Conservation (phyloP, 2,113 vertebrate species). For the Morone chrysops region DNA sequence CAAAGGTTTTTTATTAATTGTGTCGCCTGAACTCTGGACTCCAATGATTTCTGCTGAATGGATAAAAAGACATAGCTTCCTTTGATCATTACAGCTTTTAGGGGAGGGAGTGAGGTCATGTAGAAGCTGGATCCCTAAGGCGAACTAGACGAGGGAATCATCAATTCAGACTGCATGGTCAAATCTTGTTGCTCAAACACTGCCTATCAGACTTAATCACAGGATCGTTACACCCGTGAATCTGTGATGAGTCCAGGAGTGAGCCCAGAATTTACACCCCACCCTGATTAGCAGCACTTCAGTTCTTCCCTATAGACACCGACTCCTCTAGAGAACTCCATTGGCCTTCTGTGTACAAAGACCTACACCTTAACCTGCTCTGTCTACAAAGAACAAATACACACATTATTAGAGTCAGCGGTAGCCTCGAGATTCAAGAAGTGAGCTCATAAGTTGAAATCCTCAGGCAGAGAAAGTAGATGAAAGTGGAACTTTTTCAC, state of each 20-base stretch:
- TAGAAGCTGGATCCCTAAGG: constrained; percentile 43
- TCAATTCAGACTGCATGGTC: constrained; percentile 54
- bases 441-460: constrained; percentile 38
- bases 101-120: constrained; percentile 59
- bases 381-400: constrained; percentile 41
- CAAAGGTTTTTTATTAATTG: constrained; percentile 68
- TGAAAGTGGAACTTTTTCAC: constrained; percentile 40
- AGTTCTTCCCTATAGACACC: background rate
- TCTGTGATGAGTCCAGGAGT: constrained; percentile 26
- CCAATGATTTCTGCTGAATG: constrained; percentile 61
- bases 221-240: constrained; percentile 30
- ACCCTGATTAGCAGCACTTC: constrained; percentile 13
- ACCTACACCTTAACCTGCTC: constrained; percentile 9
- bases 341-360: background rate
- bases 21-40: constrained; percentile 47
- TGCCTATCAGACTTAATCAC: constrained; percentile 63
- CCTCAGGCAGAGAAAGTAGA: constrained; percentile 33
- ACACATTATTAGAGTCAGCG: constrained; percentile 39
- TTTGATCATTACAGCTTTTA: constrained; percentile 68
- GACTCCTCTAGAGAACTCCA: background rate
- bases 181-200: constrained; percentile 59
- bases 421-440: constrained; percentile 31
- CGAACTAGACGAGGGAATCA: constrained; percentile 43
- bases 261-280: constrained; percentile 17
- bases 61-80: constrained; percentile 51